Percentiles rank a stretch among this genome's conserved stretches.
Evolutionary conservation across 2,888 invertebrate genomes (phyloP).

Genomic region (Sinopyrophorus schimmeli): DNA sequence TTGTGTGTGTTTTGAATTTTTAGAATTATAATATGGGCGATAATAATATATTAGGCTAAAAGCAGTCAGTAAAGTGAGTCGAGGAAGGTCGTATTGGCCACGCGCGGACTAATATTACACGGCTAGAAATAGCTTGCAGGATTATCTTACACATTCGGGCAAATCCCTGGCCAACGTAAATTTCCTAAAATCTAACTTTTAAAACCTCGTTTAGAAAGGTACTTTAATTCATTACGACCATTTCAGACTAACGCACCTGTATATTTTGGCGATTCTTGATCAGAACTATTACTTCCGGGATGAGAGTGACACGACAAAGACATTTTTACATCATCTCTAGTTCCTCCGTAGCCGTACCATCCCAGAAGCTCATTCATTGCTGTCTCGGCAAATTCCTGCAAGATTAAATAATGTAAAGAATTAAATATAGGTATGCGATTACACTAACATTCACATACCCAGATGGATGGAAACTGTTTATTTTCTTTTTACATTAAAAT

Average conservation of each 20-base stretch:
- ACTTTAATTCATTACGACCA: background rate
- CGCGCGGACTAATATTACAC: slow-evolving; percentile 35
- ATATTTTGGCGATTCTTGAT: slow-evolving; percentile 50
- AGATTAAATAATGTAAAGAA: no score
- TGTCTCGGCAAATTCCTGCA: slow-evolving; percentile 87
- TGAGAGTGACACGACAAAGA: slow-evolving; percentile 54
- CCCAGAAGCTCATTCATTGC: slow-evolving; percentile 91
- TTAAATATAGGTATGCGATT: no score
- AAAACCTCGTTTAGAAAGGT: slow-evolving; percentile 3
- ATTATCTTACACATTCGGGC: slow-evolving; percentile 33
- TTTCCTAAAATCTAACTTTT: slow-evolving; percentile 16
- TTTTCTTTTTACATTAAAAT: no score
- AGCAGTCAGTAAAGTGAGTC: slow-evolving; percentile 21
- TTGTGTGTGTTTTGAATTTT: slow-evolving; percentile 1
- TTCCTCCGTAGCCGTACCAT: slow-evolving; percentile 85
- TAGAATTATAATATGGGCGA: slow-evolving; percentile 7
- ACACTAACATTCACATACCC: slow-evolving; percentile 9
- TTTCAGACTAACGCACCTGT: slow-evolving; percentile 41
- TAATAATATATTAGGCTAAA: slow-evolving; percentile 23
- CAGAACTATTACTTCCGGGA: slow-evolving; percentile 58
- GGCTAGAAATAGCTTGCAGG: slow-evolving; percentile 31
- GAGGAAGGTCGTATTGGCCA: slow-evolving; percentile 30
- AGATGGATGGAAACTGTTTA: slow-evolving; percentile 1
- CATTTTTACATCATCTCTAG: slow-evolving; percentile 59
- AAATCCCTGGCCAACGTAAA: slow-evolving; percentile 27